These are phyloP conservation scores for Calcarius lapponicus DNA, from an alignment of 2,797 vertebrate species.

Conservation along the genomic window DNA sequence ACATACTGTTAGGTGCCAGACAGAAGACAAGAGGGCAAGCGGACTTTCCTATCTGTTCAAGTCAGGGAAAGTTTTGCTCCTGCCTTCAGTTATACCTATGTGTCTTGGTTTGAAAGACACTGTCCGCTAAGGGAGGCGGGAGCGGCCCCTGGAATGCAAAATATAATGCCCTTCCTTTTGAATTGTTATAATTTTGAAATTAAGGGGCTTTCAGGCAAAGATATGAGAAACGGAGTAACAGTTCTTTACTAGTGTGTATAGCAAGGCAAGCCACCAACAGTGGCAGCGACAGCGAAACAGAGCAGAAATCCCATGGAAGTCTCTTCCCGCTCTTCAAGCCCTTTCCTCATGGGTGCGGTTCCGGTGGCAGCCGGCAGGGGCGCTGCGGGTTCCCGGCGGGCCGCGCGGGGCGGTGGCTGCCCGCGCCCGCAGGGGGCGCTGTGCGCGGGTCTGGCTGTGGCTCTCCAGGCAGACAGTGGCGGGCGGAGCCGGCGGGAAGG, in stretches of 20 bases:
- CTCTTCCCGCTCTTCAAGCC: accelerated
- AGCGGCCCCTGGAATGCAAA: too few species aligned
- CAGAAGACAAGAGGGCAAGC: background rate
- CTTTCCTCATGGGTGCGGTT: accelerated
- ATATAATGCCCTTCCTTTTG: accelerated
- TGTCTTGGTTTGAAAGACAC: background rate
- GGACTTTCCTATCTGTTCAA: accelerated
- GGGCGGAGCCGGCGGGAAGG: accelerated
- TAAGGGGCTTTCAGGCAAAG: background rate
- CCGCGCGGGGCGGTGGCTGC: accelerated
- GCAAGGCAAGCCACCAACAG: background rate
- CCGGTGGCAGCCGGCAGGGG: accelerated
- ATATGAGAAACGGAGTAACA: accelerated
- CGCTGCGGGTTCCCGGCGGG: background rate
- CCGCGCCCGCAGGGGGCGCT: background rate
- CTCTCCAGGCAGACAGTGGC: accelerated
- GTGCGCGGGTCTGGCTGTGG: too few species aligned
- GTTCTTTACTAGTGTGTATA: too few species aligned
- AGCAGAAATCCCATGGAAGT: background rate
- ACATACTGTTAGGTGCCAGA: background rate
- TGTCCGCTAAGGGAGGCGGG: too few species aligned
- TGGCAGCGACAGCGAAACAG: background rate
- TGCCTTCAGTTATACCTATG: background rate
- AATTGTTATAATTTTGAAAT: background rate
- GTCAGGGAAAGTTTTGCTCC: accelerated